phyloP scores from a whole-genome alignment of 2,797 vertebrate genomes.

The Varecia variegata region DNA sequence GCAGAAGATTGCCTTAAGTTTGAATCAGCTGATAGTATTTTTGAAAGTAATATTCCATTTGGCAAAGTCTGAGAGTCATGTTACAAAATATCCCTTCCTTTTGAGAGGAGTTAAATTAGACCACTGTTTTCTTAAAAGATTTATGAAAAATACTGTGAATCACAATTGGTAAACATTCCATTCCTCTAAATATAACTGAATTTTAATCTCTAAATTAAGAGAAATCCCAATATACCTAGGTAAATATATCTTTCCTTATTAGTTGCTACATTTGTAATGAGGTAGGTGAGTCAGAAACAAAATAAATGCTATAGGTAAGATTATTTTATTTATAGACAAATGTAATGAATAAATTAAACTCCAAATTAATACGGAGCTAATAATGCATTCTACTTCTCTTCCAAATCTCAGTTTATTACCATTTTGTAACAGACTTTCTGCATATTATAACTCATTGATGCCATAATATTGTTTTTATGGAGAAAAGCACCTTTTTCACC shows the following conservation, averaged over 20 bases:
- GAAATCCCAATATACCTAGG: not conserved
- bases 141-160: not conserved
- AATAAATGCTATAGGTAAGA: slow-evolving; percentile 17
- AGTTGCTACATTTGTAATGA: slow-evolving; percentile 10
- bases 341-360: slow-evolving; percentile 48
- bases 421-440: not conserved
- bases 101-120: not conserved
- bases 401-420: not conserved
- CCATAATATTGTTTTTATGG: not conserved
- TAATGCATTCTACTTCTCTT: not conserved
- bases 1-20: not conserved
- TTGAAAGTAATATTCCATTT: slow-evolving; percentile 10
- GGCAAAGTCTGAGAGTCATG: not conserved
- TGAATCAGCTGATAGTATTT: not conserved
- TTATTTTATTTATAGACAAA: slow-evolving; percentile 51
- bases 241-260: not conserved
- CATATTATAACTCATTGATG: not conserved
- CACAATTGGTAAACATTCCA: not conserved
- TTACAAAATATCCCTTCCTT: not conserved
- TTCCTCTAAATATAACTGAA: slow-evolving; percentile 18
- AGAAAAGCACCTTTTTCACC: not conserved
- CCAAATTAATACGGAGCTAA: slow-evolving; percentile 26
- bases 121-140: not conserved
- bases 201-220: slow-evolving; percentile 19
- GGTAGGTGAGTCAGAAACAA: slow-evolving; percentile 32